Evolutionary conservation across 2,797 vertebrate genomes (phyloP).

Genomic region (Myotis daubentonii): DNA sequence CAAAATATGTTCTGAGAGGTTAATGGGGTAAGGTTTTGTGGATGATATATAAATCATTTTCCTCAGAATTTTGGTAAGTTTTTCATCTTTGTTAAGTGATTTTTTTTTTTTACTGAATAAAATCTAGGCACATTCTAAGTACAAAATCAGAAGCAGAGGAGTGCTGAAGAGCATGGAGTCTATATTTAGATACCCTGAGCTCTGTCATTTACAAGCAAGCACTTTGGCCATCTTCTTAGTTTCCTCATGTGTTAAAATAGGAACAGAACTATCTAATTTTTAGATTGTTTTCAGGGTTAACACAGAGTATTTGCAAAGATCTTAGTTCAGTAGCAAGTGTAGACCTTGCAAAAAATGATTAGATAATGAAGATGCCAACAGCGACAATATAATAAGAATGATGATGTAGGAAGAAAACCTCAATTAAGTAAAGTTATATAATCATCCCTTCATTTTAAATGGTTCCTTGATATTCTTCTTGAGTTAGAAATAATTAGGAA

Average conservation of each 20-base stretch:
- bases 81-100: neutral
- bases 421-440: neutral
- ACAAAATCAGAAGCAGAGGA: slow-evolving; percentile 4
- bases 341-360: neutral
- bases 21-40: neutral
- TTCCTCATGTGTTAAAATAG: neutral
- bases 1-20: neutral
- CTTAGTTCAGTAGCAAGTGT: neutral
- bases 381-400: neutral
- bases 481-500: slow-evolving; percentile 30
- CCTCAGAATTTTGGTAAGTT: slow-evolving; percentile 5
- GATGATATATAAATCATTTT: slow-evolving; percentile 31
- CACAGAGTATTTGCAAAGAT: neutral
- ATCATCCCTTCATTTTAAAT: slow-evolving; percentile 20
- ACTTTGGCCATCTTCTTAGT: neutral
- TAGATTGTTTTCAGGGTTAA: neutral
- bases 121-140: neutral
- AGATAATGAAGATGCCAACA: neutral
- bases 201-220: neutral
- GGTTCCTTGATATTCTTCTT: neutral
- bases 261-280: neutral
- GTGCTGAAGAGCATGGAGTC: neutral
- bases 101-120: neutral
- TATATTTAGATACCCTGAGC: neutral
- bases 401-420: neutral